Percentiles rank a stretch among this genome's conserved stretches.
Evolutionary conservation across 2,113 vertebrate species (phyloP).

Genomic region (Carassius gibelio): DNA sequence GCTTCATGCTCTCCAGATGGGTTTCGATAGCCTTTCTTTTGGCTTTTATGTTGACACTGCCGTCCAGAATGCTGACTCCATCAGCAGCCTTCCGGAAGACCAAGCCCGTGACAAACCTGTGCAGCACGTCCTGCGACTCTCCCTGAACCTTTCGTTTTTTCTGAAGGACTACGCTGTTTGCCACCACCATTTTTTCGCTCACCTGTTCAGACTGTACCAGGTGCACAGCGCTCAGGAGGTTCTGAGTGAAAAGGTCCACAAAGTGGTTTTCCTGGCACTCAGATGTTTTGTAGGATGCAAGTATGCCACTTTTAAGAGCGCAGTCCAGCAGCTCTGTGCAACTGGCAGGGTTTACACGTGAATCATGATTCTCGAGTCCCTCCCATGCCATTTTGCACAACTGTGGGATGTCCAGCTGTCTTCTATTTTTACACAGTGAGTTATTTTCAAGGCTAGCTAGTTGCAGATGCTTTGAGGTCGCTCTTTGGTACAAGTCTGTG

Average conservation of each 20-base stretch:
- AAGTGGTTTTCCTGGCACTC: slow-evolving; percentile 64
- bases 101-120: slow-evolving; percentile 81
- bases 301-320: slow-evolving; percentile 72
- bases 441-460: not conserved
- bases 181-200: slow-evolving; percentile 77
- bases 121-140: slow-evolving; percentile 81
- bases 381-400: slow-evolving; percentile 82
- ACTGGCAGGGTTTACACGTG: slow-evolving; percentile 58
- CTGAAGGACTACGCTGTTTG: slow-evolving; percentile 74
- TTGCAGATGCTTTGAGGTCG: slow-evolving; percentile 67
- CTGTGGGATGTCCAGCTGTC: slow-evolving; percentile 52
- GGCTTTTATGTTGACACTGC: not conserved
- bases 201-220: slow-evolving; percentile 76
- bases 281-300: slow-evolving; percentile 40
- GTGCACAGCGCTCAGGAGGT: slow-evolving; percentile 82
- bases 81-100: slow-evolving; percentile 74
- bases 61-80: slow-evolving; percentile 54
- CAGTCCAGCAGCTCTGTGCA: slow-evolving; percentile 71
- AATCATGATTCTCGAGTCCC: slow-evolving; percentile 75
- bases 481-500: slow-evolving; percentile 76
- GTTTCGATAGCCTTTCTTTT: slow-evolving; percentile 75
- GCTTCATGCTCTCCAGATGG: slow-evolving; percentile 76
- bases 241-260: slow-evolving; percentile 80
- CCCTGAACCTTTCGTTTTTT: slow-evolving; percentile 78
- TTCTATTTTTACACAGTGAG: not conserved